Conservation (phyloP, 1,140 invertebrate genomes). For the Vanessa atalanta region DNA sequence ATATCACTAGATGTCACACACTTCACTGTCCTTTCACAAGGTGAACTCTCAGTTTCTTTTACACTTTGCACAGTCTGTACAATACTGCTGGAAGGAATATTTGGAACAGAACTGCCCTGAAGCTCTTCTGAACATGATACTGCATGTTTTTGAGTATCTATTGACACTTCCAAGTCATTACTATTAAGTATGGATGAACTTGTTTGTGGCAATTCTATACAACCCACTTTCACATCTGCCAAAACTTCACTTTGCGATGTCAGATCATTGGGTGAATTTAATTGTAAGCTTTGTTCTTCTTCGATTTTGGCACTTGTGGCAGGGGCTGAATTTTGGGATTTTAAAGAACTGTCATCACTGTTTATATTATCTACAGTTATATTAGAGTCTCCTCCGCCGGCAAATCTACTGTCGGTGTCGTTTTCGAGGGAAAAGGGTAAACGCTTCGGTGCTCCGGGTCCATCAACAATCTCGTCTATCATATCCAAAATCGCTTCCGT, state of each 20-base stretch:
- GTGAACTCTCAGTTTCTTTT: slow-evolving; percentile 53
- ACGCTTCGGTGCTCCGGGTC: slow-evolving; percentile 69
- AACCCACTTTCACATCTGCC: slow-evolving; percentile 36
- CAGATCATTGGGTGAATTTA: slow-evolving; percentile 39
- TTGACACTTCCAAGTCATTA: slow-evolving; percentile 40
- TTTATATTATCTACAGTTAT: slow-evolving; percentile 17
- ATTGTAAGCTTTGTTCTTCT: slow-evolving; percentile 35
- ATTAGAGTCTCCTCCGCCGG: slow-evolving; percentile 31
- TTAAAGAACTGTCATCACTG: slow-evolving; percentile 23
- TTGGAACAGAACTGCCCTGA: slow-evolving; percentile 46
- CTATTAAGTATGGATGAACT: slow-evolving; percentile 45
- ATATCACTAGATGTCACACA: slow-evolving; percentile 73
- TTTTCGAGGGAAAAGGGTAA: slow-evolving; percentile 44
- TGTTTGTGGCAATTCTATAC: slow-evolving; percentile 45
- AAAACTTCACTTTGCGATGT: slow-evolving; percentile 35
- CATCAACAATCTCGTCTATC: slow-evolving; percentile 79
- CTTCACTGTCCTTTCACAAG: slow-evolving; percentile 68
- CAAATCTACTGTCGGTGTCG: slow-evolving; percentile 33
- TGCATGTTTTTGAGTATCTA: slow-evolving; percentile 37
- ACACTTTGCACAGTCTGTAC: slow-evolving; percentile 53
- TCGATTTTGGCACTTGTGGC: slow-evolving; percentile 57
- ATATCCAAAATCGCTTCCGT: slow-evolving; percentile 79
- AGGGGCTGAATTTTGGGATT: slow-evolving; percentile 31
- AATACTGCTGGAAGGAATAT: slow-evolving; percentile 71
- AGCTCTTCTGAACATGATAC: slow-evolving; percentile 50